Evolutionary conservation across 1,140 invertebrate genomes (phyloP), one percentile per base, ranked within the genome.

Genomic region (Drosophila nikananu): DNA sequence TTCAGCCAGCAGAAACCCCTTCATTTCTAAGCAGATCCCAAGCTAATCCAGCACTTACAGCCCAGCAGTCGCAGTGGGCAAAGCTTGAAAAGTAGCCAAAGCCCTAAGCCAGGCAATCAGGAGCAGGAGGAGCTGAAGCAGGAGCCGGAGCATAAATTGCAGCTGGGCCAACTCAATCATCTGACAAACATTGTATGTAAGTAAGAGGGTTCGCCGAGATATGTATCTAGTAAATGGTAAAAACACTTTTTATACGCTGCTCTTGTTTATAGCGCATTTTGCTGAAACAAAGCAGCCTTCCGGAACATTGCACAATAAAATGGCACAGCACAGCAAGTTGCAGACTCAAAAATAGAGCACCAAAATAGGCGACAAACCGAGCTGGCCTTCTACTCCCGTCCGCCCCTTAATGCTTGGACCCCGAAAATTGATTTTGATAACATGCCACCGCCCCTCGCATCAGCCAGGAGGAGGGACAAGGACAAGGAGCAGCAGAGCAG

Each of bases 301-400:
- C 86, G 86, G 86, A 90, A 90, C 86, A 90, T 90, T 90, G 86
- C 86, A 91, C 86, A 90, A 90, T 90, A 82, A 77, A 71, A 81
- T 64, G 42, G 51, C 58, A 71, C 52, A 83, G 63, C 66, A 67
- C 25, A 52, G 49, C 52, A 81, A 64, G 79, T 54, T 86, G 73
- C 63, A 81, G 70, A 60, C 83, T 86, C 84, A 83, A 89, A 87
- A 89, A 89, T 87, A 87, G 84, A 89, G 78, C 74, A 67, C 78
- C 86, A 78, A 89, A 89, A 90, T 84, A 87, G 81, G 86, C 77
- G 70, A 79, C 77, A 84, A 87, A 73, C 72, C 35, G 54, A 42
- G 37, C 42, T 55, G 32, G 21, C 8, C 13, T 5, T 37, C 7
- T n/a, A n/a, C n/a, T 49, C 23, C 48, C 7, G 27, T 15, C 32